These are phyloP conservation scores for Montipora capitata DNA, from an alignment of 92 coral and sea anemone genomes.

Conservation along the genomic window DNA sequence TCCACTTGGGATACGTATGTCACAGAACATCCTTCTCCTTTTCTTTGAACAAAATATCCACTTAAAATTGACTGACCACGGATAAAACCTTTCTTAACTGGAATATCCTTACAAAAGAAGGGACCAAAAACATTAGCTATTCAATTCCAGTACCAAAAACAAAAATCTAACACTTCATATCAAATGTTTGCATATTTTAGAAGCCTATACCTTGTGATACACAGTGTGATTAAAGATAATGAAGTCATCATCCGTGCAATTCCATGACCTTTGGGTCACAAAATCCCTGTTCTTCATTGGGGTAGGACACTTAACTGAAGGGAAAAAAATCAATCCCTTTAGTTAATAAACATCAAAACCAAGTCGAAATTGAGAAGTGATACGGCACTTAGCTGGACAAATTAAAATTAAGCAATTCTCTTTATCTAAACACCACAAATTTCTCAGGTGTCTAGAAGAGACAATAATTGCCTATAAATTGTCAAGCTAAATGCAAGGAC, in stretches of 20 bases:
- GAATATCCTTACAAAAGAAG: constrained; percentile 74
- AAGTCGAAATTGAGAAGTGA: too few relatives aligned
- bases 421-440: too few relatives aligned
- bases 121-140: background rate
- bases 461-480: too few relatives aligned
- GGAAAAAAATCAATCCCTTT: background rate
- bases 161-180: too few relatives aligned
- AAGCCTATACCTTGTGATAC: constrained; percentile 88
- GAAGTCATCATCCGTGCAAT: constrained; percentile 84
- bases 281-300: constrained; percentile 98
- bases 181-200: too few relatives aligned
- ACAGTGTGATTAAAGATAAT: constrained; percentile 97
- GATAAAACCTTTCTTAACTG: constrained; percentile 84
- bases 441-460: too few relatives aligned
- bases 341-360: too few relatives aligned
- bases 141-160: background rate
- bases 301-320: constrained; percentile 92
- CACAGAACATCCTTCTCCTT: constrained; percentile 81
- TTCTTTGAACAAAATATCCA: constrained; percentile 86
- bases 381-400: too few relatives aligned
- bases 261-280: constrained; percentile 98
- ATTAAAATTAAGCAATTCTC: too few relatives aligned
- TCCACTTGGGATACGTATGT: constrained; percentile 97
- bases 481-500: too few relatives aligned
- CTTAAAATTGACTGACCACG: constrained; percentile 90